phyloP scores from a whole-genome alignment of 92 coral and sea anemone genomes.

The Muricea muricata region DNA sequence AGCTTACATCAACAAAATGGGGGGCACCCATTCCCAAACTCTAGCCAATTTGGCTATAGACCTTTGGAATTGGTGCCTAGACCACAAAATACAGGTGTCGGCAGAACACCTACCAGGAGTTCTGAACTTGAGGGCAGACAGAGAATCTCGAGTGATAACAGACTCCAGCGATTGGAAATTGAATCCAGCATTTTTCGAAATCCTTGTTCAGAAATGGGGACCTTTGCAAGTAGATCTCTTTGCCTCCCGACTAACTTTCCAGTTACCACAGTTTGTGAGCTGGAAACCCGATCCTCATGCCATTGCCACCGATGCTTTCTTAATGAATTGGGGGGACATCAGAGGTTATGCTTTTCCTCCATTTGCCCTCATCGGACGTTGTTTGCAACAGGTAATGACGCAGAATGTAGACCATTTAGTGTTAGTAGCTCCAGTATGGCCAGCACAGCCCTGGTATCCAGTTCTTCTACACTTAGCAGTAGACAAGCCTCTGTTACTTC shows the following conservation, averaged over 20 bases:
- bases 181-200: not conserved
- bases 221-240: constrained; percentile 22
- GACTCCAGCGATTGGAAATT: constrained; percentile 30
- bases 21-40: not conserved
- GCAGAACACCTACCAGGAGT: not conserved
- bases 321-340: not conserved
- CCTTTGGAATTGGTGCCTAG: not conserved
- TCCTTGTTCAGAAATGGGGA: not conserved
- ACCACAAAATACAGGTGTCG: not conserved
- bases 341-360: constrained; percentile 14
- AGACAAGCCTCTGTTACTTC: not conserved
- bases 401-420: constrained; percentile 6
- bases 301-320: not conserved
- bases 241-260: constrained; percentile 11
- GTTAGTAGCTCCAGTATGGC: constrained; percentile 8
- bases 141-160: not conserved
- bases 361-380: constrained; percentile 18
- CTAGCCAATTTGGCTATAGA: not conserved
- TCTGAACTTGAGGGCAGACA: not conserved
- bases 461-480: not conserved
- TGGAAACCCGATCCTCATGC: not conserved
- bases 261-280: constrained; percentile 3
- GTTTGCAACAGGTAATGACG: not conserved
- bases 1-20: constrained; percentile 5
- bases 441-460: constrained; percentile 28